These are phyloP conservation scores for Vultur gryphus DNA, from an alignment of 2,797 vertebrate species.

Conservation along the genomic window DNA sequence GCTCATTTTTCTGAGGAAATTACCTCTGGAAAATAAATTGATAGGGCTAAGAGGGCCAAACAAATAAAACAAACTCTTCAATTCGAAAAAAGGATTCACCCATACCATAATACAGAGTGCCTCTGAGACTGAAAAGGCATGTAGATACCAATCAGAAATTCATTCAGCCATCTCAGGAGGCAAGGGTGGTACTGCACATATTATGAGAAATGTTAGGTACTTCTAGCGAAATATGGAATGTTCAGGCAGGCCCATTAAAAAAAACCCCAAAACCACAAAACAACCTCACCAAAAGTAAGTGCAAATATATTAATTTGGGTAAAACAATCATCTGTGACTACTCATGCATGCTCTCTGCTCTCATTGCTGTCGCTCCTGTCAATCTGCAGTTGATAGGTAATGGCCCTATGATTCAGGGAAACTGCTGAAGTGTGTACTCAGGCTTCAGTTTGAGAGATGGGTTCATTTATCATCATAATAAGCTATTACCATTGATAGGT, in stretches of 20 bases:
- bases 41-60: neutral
- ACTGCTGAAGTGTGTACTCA: slow-evolving; percentile 78
- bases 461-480: slow-evolving; percentile 88
- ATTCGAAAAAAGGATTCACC: neutral
- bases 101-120: neutral
- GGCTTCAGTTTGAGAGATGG: slow-evolving; percentile 79
- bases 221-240: slow-evolving; percentile 3
- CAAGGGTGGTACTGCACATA: neutral
- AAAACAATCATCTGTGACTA: slow-evolving; percentile 74
- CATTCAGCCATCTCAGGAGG: neutral
- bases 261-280: neutral
- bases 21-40: neutral
- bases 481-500: slow-evolving; percentile 82
- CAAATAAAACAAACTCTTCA: neutral
- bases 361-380: slow-evolving; percentile 66
- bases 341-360: slow-evolving; percentile 68
- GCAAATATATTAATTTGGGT: slow-evolving; percentile 73
- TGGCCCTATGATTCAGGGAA: slow-evolving; percentile 73
- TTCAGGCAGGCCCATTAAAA: slow-evolving; percentile 14
- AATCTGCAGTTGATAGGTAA: slow-evolving; percentile 77
- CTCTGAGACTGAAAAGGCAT: neutral
- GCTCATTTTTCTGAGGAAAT: neutral
- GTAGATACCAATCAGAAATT: neutral
- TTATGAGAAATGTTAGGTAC: neutral
- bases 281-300: slow-evolving; percentile 37